Evolutionary conservation across 2,797 vertebrate species (phyloP), one percentile per base, ranked within the genome.

Genomic region (Melanotaenia nigrans): DNA sequence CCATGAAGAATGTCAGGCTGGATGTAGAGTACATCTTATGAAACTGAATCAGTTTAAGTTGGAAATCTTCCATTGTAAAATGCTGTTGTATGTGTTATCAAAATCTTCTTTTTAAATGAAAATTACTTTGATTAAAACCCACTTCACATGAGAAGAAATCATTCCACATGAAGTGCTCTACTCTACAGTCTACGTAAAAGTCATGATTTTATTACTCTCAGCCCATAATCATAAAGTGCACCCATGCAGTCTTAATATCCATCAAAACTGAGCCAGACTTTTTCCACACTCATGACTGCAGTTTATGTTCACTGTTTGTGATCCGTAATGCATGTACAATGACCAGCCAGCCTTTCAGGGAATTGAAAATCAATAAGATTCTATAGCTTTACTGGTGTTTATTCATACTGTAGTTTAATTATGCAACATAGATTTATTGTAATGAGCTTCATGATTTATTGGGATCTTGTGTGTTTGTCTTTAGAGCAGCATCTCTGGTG

Each of bases 321-420:
- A 56, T 20, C 32, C 68, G 14, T 40, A 49, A 66, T 65, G 62
- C 65, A 66, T 24, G 49, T 56, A 16, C 75, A 33, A 75, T 75
- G 81, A 73, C 68, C 65, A 75, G 55, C 79, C 81, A 84, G 83
- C 65, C 68, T 69, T 80, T 78, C 67, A 80, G 63, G 54, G 35
- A 73, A 89, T 84, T 83, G 64, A 84, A 83, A 84, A 84, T 86
- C 76, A 60, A 78, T 87, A 32, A 49, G 25, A 79, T 68, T 65
- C 62, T 68, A 61, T 45, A 51, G 35, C 55, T 67, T 67, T 61
- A 72, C 78, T 78, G 62, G 49, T 73, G 68, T 65, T 10, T 45
- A n/a, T 60, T 71, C 57, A 5, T 38, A 38, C 51, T 53, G 28
- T 14, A 60, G 32, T 51, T 49, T 22, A 40, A 59, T 75, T 60